Conservation (phyloP, 1,140 invertebrate species). For the Ridgeia piscesae region DNA sequence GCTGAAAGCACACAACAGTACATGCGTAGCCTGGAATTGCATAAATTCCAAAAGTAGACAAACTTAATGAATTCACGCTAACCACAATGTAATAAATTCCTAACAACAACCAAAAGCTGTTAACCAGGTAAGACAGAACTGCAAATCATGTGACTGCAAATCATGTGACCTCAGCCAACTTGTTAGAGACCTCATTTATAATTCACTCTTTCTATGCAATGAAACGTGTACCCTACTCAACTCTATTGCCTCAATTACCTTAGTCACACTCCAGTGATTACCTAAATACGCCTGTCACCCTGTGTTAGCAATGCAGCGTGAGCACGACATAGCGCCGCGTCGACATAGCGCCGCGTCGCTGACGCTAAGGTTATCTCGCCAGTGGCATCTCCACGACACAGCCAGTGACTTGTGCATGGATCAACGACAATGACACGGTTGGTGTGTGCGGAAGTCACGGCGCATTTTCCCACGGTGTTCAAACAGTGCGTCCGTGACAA, state of each 20-base stretch:
- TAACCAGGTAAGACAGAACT: not conserved
- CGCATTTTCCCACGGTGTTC: not conserved
- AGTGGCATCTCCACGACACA: not conserved
- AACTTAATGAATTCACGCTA: not conserved
- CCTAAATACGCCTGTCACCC: not conserved
- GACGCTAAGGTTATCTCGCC: not conserved
- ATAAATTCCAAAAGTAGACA: not conserved
- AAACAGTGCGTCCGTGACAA: not conserved
- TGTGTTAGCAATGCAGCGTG: not conserved
- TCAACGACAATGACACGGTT: not conserved
- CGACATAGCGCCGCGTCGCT: no score
- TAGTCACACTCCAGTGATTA: not conserved
- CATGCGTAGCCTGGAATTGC: not conserved
- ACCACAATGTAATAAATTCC: not conserved
- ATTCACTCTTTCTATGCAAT: not conserved
- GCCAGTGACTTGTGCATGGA: not conserved
- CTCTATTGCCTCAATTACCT: constrained; percentile 5
- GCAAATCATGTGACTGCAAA: not conserved
- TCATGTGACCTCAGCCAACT: not conserved
- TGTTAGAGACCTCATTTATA: constrained; percentile 6
- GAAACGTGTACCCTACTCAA: not conserved
- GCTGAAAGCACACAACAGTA: not conserved
- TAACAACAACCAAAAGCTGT: not conserved
- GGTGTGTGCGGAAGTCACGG: not conserved
- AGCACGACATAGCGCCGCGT: not conserved